Evolutionary conservation across 2,888 invertebrate species (phyloP).

Genomic region (Drosophila quinaria): DNA sequence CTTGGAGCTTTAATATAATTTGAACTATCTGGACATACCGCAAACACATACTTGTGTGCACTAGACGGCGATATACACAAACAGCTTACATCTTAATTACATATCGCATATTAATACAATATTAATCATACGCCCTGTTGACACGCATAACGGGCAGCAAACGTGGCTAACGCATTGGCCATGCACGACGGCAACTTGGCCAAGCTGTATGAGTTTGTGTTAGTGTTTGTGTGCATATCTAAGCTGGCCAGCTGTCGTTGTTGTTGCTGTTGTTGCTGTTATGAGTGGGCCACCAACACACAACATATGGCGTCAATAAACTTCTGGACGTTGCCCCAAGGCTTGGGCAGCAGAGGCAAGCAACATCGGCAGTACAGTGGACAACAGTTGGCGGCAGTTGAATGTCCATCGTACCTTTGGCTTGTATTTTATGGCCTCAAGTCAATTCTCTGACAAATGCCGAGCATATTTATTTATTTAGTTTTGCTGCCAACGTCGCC

Average conservation of each 20-base stretch:
- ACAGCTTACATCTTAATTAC: slow-evolving; percentile 80
- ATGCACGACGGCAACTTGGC: slow-evolving; percentile 39
- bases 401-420: slow-evolving; percentile 59
- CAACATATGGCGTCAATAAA: slow-evolving; percentile 80
- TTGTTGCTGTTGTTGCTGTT: slow-evolving; percentile 52
- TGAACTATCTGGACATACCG: slow-evolving; percentile 13
- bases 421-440: slow-evolving; percentile 78
- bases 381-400: slow-evolving; percentile 37
- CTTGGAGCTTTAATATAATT: slow-evolving; percentile 22
- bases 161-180: slow-evolving; percentile 64
- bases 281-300: slow-evolving; percentile 56
- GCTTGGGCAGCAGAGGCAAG: background rate
- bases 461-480: slow-evolving; percentile 82
- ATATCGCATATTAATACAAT: slow-evolving; percentile 82
- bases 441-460: slow-evolving; percentile 82
- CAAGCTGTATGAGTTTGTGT: slow-evolving; percentile 8
- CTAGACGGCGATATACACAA: slow-evolving; percentile 57
- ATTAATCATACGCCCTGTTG: slow-evolving; percentile 82
- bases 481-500: slow-evolving; percentile 59
- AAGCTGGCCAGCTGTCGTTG: slow-evolving; percentile 49
- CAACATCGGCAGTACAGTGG: background rate
- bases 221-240: slow-evolving; percentile 67
- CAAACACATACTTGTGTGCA: slow-evolving; percentile 7
- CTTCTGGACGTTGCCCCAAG: slow-evolving; percentile 57
- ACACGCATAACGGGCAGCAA: slow-evolving; percentile 60